A percentile compares a stretch with the other conserved stretches of the same genome.
phyloP scores from a whole-genome alignment of 2,797 vertebrate species.

The Poeciliopsis presidionis region DNA sequence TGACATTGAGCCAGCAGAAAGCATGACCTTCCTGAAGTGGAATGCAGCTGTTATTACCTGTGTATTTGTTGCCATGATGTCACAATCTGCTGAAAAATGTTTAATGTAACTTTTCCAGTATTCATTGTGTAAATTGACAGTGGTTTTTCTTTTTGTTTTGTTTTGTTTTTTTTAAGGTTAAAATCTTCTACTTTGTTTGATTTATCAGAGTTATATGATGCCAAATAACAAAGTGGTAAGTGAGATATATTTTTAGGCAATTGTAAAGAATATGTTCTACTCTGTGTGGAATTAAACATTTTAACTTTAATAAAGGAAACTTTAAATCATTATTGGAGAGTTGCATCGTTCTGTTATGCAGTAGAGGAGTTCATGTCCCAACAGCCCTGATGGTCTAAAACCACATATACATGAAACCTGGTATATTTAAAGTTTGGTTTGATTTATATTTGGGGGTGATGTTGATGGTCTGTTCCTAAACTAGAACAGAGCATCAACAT shows the following conservation, averaged over 20 bases:
- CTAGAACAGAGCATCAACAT: too few species aligned
- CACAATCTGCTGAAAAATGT: not conserved
- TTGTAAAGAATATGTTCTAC: conserved; percentile 55
- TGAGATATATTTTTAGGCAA: conserved; percentile 66
- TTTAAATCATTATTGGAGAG: not conserved
- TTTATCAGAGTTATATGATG: conserved; percentile 55
- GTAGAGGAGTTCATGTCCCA: too few species aligned
- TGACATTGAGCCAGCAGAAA: not conserved
- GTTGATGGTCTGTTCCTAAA: too few species aligned
- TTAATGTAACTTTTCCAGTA: conserved; percentile 1
- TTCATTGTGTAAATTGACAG: not conserved
- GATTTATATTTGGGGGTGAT: too few species aligned
- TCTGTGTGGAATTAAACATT: conserved; percentile 46
- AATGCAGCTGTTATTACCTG: not conserved
- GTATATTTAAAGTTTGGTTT: too few species aligned
- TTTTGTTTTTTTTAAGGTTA: conserved; percentile 64
- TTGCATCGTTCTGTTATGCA: not conserved
- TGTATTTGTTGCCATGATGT: not conserved
- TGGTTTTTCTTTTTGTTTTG: too few species aligned
- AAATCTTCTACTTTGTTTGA: conserved; percentile 50
- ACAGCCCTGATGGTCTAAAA: too few species aligned
- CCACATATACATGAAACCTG: too few species aligned
- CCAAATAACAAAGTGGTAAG: conserved; percentile 52
- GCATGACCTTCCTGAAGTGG: not conserved
- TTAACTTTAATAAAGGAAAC: conserved; percentile 45